phyloP scores from a whole-genome alignment of 35 echinoderm and acorn worm genomes.

The Diadema setosum region DNA sequence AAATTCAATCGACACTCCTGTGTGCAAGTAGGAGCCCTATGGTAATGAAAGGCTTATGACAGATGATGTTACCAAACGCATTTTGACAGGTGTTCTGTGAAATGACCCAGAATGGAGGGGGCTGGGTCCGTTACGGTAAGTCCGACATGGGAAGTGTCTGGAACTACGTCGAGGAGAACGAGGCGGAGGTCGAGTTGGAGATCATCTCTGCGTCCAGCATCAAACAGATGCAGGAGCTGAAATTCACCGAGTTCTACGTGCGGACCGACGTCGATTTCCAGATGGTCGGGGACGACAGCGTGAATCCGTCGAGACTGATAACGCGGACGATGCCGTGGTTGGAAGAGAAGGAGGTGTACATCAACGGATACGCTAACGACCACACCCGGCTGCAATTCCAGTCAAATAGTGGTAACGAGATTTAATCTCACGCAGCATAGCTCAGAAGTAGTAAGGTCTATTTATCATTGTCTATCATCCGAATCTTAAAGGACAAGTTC shows the following conservation, averaged over 20 bases:
- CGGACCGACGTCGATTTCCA: constrained; percentile 16
- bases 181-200: not conserved
- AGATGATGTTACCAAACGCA: not conserved
- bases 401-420: not conserved
- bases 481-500: not conserved
- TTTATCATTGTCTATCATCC: not conserved
- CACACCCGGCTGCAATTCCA: constrained; percentile 26
- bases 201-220: not conserved
- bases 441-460: too few species aligned
- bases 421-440: not conserved
- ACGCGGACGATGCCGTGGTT: constrained; percentile 20
- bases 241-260: constrained; percentile 2
- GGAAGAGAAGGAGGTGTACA: not conserved
- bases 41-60: not conserved
- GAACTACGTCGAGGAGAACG: constrained; percentile 28
- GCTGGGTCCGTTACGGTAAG: constrained; percentile 34
- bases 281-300: constrained; percentile 1
- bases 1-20: not conserved
- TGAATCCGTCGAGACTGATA: not conserved
- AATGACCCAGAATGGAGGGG: not conserved
- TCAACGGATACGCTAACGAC: not conserved
- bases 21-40: not conserved
- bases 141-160: not conserved
- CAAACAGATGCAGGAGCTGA: not conserved
- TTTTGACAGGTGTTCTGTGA: constrained; percentile 42